Base-by-base conservation (phyloP, 2,888 invertebrate species). In the Parnassius glacialis region DNA sequence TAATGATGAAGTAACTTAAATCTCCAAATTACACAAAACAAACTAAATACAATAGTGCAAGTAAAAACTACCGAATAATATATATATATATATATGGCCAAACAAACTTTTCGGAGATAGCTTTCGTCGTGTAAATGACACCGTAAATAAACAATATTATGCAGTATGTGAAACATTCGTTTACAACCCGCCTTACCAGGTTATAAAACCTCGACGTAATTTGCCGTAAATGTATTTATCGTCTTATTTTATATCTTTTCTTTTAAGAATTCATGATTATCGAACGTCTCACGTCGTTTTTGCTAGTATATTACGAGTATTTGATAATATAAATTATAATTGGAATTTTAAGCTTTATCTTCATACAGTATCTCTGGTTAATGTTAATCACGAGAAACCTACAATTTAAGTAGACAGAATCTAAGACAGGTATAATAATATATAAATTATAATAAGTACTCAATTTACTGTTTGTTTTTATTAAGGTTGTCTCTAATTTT, bases 211-310 rank as follows among this genome's bases (percentile, higher is more conserved):
- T 52, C 59, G 48, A 51, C 63, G 47, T 52, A 63, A 34, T 63
- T 56, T 59, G 63, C 63, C 59, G 59, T 63, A 59, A 63, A 63
- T 63, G 63, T 63, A 25, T 63, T 63, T 63, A 63, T 63, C 55
- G 56, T 56, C 63, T 52, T 48, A 52, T 59, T 63, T 63, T 63
- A 63, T 63, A 63, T 56, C 56, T 59, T 63, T 56, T 59, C 63
- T 63, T 63, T 59, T 56, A 47, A 56, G 59, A 52, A 59, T 59
- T 59, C 55, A 63, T 16, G 59, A 51, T 44, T 50, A 52, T 56
- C 56, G 52, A 50, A 16, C 42, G 47, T 59, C 52, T 48, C 48
- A 52, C 47, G 48, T 41, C 56, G 55, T 52, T 59, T 63, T 54
- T 20, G 20, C 51, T 45, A 41, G 10, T 44, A 13, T 58, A 50